Evolutionary conservation across 2,113 vertebrate genomes (phyloP).

Genomic region (Limnothrissa miodon): DNA sequence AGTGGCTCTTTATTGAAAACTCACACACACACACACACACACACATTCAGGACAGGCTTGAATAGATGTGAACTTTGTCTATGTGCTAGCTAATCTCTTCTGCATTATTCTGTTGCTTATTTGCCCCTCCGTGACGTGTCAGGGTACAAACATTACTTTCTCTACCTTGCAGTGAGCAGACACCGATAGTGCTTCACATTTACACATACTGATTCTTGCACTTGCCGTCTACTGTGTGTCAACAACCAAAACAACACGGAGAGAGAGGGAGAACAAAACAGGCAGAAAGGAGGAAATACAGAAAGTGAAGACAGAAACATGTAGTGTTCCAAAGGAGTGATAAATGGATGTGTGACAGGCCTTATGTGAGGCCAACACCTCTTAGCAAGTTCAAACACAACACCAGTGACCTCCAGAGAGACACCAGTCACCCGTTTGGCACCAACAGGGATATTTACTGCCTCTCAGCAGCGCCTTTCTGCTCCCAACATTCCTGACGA

Average conservation of each 20-base stretch:
- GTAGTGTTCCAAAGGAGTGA: neutral
- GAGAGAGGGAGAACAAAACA: neutral
- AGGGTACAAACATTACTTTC: neutral
- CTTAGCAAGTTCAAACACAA: conserved; percentile 3
- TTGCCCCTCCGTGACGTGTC: neutral
- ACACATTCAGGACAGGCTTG: neutral
- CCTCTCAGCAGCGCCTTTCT: neutral
- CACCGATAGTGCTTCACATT: neutral
- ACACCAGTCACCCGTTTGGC: neutral
- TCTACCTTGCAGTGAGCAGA: neutral
- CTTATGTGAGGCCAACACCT: neutral
- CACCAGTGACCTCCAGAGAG: neutral
- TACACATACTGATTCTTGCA: neutral
- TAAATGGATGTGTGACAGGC: neutral
- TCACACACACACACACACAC: neutral
- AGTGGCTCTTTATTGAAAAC: neutral
- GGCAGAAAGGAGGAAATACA: neutral
- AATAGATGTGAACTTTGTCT: neutral
- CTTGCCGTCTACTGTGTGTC: neutral
- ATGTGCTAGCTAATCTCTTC: neutral
- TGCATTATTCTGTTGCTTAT: neutral
- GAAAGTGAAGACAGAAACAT: neutral
- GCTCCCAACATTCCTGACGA: neutral
- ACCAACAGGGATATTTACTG: neutral
- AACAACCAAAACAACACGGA: neutral